Percentiles rank a stretch among this genome's conserved stretches.
Evolutionary conservation across 1,140 invertebrate genomes (phyloP).

Genomic region (Adelges cooleyi): DNA sequence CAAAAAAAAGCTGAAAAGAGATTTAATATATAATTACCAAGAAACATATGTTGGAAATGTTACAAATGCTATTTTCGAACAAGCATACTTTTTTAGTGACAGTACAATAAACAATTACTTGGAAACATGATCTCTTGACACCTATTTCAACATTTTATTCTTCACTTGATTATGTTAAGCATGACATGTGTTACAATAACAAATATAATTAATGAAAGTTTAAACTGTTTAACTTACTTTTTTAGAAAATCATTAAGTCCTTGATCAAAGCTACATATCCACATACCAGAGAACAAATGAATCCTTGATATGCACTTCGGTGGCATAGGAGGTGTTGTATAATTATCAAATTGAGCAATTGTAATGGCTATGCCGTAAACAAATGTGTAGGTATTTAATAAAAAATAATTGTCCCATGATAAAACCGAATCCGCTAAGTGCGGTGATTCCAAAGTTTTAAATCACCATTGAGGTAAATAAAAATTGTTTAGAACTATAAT

Average conservation of each 20-base stretch:
- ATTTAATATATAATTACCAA: neutral
- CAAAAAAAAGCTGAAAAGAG: neutral
- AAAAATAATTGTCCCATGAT: constrained; percentile 82
- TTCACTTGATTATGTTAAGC: too few species aligned
- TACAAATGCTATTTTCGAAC: neutral
- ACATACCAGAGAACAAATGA: constrained; percentile 90
- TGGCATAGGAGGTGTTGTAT: constrained; percentile 54
- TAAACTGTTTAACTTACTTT: constrained; percentile 49
- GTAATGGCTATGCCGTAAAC: constrained; percentile 68
- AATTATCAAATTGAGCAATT: constrained; percentile 62
- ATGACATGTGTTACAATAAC: too few species aligned
- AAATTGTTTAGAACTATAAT: too few species aligned
- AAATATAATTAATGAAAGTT: too few species aligned
- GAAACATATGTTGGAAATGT: neutral
- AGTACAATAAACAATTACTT: too few species aligned
- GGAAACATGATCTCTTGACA: too few species aligned
- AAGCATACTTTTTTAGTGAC: neutral
- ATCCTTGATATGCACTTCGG: constrained; percentile 81
- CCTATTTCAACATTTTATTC: too few species aligned
- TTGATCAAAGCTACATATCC: constrained; percentile 86
- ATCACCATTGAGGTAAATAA: constrained; percentile 26
- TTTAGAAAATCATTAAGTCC: constrained; percentile 81
- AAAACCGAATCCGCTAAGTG: constrained; percentile 57
- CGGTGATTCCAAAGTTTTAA: constrained; percentile 14
- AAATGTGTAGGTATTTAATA: constrained; percentile 78